Base-by-base conservation (phyloP, 1,140 invertebrate species). In the Leptopilina boulardi region DNA sequence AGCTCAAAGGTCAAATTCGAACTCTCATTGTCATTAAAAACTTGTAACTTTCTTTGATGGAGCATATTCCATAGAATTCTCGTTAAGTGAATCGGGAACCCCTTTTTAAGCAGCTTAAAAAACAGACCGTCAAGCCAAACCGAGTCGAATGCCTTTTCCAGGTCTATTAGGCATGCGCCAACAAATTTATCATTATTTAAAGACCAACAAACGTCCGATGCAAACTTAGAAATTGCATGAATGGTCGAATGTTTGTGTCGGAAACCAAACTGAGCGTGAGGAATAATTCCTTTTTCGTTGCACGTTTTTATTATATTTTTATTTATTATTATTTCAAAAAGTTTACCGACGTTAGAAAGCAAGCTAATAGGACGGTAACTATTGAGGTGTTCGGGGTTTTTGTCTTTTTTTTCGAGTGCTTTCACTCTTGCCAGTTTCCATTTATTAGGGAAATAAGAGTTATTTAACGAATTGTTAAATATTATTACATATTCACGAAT, bases 251-350 rank as follows among this genome's bases (percentile, higher is more conserved):
- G 74, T 6, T 38, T 15, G 34, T 41, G 59, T 19, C 74, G 34
- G 13, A 79, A 79, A 0, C 78, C 78, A 38, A 79, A 79, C 42
- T 79, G 74, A 1, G 18, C 30, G 18, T 79, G 41, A 0, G 77
- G 71, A 2, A 79, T 75, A 9, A 78, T 54, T 3, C 54, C 41
- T 13, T 79, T 70, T 18, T 30, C 18, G 15, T 59, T 10, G 41
- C 73, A 74, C 3, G 13, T 30, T 70, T 11, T 30, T 54, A 19
- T 1, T 3, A 56, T 71, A n/a, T 41, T 0, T n/a, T 72, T 0
- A 34, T 75, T 78, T 26, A 78, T 75, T 9, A 54, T 11, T 21
- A 71, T 18, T 59, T 76, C 73, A 19, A 59, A 74, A 23, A 74
- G 15, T 38, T 73, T 54, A n/a, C 76, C 42, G 4, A 72, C 21